phyloP scores from a whole-genome alignment of 2,888 invertebrate species.

The Pycnomerus fuliginosus region DNA sequence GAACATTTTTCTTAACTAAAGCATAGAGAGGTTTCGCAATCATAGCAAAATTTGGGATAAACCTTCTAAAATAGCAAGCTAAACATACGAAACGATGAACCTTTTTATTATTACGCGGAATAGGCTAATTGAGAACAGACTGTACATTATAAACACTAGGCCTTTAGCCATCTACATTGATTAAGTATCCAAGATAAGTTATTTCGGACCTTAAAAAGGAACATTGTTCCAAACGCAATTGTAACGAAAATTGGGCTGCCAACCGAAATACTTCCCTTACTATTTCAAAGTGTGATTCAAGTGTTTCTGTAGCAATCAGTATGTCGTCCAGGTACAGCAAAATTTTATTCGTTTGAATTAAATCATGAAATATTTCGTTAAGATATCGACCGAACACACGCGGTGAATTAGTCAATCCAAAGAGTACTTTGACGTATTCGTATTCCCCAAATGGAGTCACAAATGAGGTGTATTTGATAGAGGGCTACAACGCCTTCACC shows the following conservation, averaged over 20 bases:
- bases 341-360: slow-evolving; percentile 2
- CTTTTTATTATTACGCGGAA: background rate
- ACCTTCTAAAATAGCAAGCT: background rate
- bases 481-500: slow-evolving; percentile 22
- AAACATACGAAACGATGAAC: background rate
- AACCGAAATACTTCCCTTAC: background rate
- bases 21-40: background rate
- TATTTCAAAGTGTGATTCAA: background rate
- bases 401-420: slow-evolving; percentile 32
- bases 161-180: background rate
- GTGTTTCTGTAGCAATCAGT: slow-evolving; percentile 5
- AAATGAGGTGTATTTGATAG: slow-evolving; percentile 28
- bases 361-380: background rate
- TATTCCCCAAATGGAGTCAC: slow-evolving; percentile 31
- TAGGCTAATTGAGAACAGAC: background rate
- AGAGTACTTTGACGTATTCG: slow-evolving; percentile 30
- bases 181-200: background rate
- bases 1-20: background rate
- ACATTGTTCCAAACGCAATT: background rate
- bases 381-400: slow-evolving; percentile 23
- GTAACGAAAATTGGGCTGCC: background rate
- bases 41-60: background rate
- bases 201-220: background rate
- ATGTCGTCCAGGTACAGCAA: slow-evolving; percentile 16
- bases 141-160: background rate